Conservation (phyloP, 2,113 vertebrate genomes). For the Rhinopithecus roxellana region DNA sequence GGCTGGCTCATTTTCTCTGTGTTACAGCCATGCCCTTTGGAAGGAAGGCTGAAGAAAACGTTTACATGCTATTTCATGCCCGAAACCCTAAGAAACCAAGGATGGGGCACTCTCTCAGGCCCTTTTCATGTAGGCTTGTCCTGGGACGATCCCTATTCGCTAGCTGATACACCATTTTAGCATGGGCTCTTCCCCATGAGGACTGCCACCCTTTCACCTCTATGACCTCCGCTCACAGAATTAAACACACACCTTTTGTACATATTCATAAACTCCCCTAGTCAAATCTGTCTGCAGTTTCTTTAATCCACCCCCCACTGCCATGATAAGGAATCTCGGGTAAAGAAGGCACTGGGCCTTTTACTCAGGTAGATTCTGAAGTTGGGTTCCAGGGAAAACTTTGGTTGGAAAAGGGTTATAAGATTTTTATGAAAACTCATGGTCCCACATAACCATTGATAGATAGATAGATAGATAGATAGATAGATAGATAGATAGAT, state of each 20-base stretch:
- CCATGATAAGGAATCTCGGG: neutral
- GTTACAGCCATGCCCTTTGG: neutral
- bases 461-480: too few relatives aligned
- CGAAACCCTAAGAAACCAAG: neutral
- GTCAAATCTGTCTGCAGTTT: neutral
- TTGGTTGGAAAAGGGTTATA: neutral
- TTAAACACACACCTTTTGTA: neutral
- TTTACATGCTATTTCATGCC: neutral
- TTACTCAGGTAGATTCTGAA: neutral
- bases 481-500: too few relatives aligned
- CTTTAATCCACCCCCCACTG: neutral
- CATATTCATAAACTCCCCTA: neutral
- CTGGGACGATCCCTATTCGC: neutral
- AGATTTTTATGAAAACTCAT: constrained; percentile 22
- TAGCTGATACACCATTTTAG: neutral
- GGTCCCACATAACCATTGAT: neutral
- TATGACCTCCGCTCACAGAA: neutral
- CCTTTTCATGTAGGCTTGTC: neutral
- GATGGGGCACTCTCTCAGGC: neutral
- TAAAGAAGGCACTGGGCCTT: neutral
- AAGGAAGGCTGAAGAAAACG: neutral
- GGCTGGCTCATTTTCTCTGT: neutral
- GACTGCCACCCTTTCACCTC: neutral
- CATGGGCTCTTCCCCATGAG: neutral
- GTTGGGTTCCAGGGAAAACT: constrained; percentile 20